A percentile compares a stretch with the other conserved stretches of the same genome.
Conservation (phyloP, 2,888 invertebrate species). For the Nebria salina region DNA sequence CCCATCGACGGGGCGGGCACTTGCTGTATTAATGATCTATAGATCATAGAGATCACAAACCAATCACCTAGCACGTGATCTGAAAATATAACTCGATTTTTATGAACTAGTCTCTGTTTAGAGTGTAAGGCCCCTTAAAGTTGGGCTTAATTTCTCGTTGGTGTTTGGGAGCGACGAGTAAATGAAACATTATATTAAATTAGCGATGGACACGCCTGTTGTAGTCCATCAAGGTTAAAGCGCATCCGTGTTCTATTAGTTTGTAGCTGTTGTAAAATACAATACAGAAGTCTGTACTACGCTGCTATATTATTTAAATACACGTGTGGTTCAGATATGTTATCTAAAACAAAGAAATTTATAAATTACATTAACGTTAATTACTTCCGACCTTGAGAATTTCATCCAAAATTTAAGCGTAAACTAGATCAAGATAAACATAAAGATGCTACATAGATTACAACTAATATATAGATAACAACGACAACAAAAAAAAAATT, state of each 20-base stretch:
- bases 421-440: background rate
- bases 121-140: background rate
- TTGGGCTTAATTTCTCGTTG: background rate
- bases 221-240: constrained; percentile 32
- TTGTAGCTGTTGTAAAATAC: background rate
- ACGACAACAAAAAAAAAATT: too few species aligned
- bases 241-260: constrained; percentile 34
- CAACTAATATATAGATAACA: too few species aligned
- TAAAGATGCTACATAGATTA: background rate
- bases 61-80: background rate
- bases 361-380: background rate
- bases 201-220: constrained; percentile 29
- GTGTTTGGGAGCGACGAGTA: background rate
- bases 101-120: too few species aligned
- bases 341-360: constrained; percentile 9
- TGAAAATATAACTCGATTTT: background rate
- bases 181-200: constrained; percentile 42
- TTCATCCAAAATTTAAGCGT: background rate
- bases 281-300: background rate
- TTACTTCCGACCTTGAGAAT: background rate
- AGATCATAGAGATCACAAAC: constrained; percentile 16
- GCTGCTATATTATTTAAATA: background rate
- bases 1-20: constrained; percentile 15
- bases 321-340: constrained; percentile 2
- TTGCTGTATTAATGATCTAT: constrained; percentile 41